phyloP scores from a whole-genome alignment of 2,888 invertebrate genomes.

The Lasioglossum oenotherae region DNA sequence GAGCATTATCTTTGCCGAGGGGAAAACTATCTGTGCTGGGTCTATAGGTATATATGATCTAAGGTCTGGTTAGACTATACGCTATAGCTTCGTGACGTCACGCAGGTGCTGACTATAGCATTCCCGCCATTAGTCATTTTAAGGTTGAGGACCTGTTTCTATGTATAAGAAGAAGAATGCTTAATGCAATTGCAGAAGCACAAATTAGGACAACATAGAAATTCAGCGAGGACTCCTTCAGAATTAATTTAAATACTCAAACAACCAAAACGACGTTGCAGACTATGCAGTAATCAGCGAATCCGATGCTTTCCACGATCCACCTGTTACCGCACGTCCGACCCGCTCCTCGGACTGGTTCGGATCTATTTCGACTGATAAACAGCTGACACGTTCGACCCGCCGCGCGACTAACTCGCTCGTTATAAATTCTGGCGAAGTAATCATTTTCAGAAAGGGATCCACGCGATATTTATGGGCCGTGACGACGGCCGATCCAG shows the following conservation, averaged over 20 bases:
- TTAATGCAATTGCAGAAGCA: neutral
- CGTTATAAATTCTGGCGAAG: constrained; percentile 53
- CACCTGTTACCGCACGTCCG: constrained; percentile 76
- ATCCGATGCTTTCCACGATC: constrained; percentile 54
- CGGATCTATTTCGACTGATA: constrained; percentile 70
- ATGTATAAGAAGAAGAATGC: too few relatives aligned
- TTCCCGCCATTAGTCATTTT: neutral
- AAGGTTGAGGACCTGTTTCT: neutral
- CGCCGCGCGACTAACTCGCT: constrained; percentile 39
- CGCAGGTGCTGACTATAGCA: neutral
- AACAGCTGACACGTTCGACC: constrained; percentile 62
- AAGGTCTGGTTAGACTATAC: neutral
- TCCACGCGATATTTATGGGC: constrained; percentile 50
- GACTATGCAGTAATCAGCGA: constrained; percentile 8
- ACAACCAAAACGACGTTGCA: neutral
- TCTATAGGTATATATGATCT: too few relatives aligned
- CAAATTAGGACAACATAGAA: neutral
- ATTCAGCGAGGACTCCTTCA: neutral
- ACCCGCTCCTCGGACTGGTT: constrained; percentile 38
- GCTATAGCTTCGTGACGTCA: neutral
- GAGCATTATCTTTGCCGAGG: too few relatives aligned
- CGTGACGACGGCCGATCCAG: constrained; percentile 30
- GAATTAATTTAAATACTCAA: neutral
- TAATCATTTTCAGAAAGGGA: constrained; percentile 47
- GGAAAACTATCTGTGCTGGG: too few relatives aligned